phyloP scores from a whole-genome alignment of 2,888 invertebrate species.

The Heliconius aoede region DNA sequence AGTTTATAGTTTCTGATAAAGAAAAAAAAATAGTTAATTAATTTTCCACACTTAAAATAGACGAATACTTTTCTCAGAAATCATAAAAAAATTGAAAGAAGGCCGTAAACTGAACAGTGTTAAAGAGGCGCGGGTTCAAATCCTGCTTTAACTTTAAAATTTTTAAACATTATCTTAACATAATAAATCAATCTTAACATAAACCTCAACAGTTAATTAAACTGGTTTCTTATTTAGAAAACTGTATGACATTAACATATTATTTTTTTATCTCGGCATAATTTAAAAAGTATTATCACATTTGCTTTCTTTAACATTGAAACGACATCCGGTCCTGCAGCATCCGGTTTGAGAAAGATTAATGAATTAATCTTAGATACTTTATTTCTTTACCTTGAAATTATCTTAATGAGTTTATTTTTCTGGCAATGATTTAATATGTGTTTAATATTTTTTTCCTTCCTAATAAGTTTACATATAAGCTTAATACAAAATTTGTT shows the following conservation, averaged over 20 bases:
- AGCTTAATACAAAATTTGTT: not conserved
- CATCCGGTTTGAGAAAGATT: slow-evolving; percentile 7
- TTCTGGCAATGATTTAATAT: not conserved
- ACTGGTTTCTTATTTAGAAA: slow-evolving; percentile 17
- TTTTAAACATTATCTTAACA: not conserved
- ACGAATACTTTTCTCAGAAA: no score
- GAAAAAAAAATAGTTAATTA: no score
- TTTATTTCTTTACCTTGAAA: not conserved
- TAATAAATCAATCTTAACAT: not conserved
- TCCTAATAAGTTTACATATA: not conserved
- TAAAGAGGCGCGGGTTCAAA: no score
- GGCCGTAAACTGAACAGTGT: no score
- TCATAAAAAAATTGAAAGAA: no score
- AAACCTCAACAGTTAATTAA: slow-evolving; percentile 1
- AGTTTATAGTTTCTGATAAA: no score
- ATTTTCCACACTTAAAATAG: no score
- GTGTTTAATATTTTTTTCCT: not conserved
- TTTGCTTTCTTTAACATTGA: slow-evolving; percentile 19
- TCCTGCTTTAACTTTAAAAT: no score
- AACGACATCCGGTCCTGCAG: not conserved
- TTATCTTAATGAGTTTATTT: not conserved
- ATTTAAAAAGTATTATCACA: not conserved
- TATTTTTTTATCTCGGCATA: not conserved
- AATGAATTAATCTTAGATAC: slow-evolving; percentile 6
- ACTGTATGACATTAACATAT: not conserved